These are phyloP conservation scores for Matsumurasca onukii DNA, from an alignment of 1,140 invertebrate genomes.

Conservation along the genomic window DNA sequence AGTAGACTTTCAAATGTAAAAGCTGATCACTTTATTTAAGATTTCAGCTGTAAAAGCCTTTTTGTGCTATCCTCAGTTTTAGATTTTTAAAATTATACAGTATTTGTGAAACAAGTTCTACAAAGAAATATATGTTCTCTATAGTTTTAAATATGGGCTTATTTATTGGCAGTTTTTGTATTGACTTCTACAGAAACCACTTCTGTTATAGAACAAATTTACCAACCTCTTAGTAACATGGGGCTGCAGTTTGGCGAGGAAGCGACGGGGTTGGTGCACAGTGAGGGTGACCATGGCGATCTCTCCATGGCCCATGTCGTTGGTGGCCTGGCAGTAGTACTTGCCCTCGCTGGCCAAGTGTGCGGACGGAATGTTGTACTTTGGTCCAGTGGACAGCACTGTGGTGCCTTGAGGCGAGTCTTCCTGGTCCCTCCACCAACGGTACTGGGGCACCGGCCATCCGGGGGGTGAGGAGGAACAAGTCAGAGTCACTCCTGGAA, in stretches of 20 bases:
- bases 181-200: too few relatives aligned
- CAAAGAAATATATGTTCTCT: background rate
- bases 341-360: conserved; percentile 81
- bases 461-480: conserved; percentile 85
- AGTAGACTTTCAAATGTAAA: background rate
- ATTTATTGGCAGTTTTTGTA: too few relatives aligned
- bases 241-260: conserved; percentile 79
- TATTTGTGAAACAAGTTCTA: too few relatives aligned
- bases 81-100: too few relatives aligned
- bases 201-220: too few relatives aligned
- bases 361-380: conserved; percentile 81
- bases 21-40: too few relatives aligned
- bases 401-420: conserved; percentile 56
- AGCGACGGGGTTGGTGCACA: conserved; percentile 83
- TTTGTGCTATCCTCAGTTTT: too few relatives aligned
- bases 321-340: conserved; percentile 86
- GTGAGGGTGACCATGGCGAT: conserved; percentile 77
- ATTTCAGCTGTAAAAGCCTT: too few relatives aligned
- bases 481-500: conserved; percentile 73
- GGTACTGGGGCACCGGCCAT: conserved; percentile 83
- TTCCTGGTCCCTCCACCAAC: conserved; percentile 82
- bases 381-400: conserved; percentile 71
- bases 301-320: conserved; percentile 83
- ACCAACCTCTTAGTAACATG: conserved; percentile 66
- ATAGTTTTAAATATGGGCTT: background rate